Base-by-base conservation (phyloP, 2,888 invertebrate genomes). In the Heliconius erato region DNA sequence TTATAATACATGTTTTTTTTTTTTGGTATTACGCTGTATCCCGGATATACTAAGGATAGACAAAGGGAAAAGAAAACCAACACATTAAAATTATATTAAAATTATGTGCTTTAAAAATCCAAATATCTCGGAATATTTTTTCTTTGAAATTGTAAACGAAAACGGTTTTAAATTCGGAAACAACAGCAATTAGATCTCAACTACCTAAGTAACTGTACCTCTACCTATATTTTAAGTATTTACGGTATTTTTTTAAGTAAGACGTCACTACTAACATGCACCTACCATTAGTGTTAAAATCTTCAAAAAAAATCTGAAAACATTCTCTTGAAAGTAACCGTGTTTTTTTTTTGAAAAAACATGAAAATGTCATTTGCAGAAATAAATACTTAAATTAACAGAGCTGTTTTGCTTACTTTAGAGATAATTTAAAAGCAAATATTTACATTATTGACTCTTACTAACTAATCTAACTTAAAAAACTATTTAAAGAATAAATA, bases 281-380 rank as follows among this genome's bases (percentile, higher is more conserved):
- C 16, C 28, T n/a, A 35, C 40, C n/a, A 40, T n/a, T 71, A 71
- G 5, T 40, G 40, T 40, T 71, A 19, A 19, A 23, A 74, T 32
- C 11, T 14, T 54, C 12, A 2, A 19, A 74, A 74, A 54, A 12
- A 26, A 72, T 26, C 26, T 49, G 7, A 26, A 59, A 12, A 12
- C 12, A 23, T 19, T 28, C 32, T 74, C 23, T 74, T 74, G 2
- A 1, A 32, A 74, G 1, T 59, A 32, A 32, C 74, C 5, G 28
- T 35, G 0, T 35, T 35, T 59, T 32, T 32, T 12, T 12, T 5
- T 6, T 12, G 26, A 26, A 74, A 59, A 35, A 32, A 74, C 74
- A 74, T 14, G 54, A 74, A 74, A 59, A 74, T 74, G 74, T 74
- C 19, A 19, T 74, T 74, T 74, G 14, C 32, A 7, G 2, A 5